A percentile compares a stretch with the other conserved stretches of the same genome.
Evolutionary conservation across 2,888 invertebrate genomes (phyloP).

Genomic region (Dione vanillae): DNA sequence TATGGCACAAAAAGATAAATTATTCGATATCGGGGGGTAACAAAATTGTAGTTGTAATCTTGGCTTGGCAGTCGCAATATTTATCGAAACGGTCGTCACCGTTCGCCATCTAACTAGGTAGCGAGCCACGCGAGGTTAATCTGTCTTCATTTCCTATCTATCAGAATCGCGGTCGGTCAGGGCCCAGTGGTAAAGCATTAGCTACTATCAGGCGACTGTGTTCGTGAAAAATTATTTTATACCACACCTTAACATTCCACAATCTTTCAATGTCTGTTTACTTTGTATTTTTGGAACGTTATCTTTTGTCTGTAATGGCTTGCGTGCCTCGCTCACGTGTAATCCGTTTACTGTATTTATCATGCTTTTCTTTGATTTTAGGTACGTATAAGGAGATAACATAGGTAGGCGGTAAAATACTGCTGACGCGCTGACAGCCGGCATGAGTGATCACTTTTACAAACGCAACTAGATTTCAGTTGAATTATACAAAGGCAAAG

Average conservation of each 20-base stretch:
- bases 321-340: conserved; percentile 67
- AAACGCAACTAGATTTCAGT: conserved; percentile 47
- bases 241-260: conserved; percentile 78
- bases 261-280: conserved; percentile 71
- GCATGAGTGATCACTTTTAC: conserved; percentile 51
- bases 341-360: conserved; percentile 66
- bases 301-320: conserved; percentile 71
- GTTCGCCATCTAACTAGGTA: conserved; percentile 54
- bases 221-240: conserved; percentile 80
- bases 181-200: conserved; percentile 73
- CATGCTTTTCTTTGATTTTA: conserved; percentile 68
- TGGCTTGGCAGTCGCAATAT: conserved; percentile 47
- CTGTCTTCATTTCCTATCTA: conserved; percentile 84
- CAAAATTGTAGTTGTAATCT: conserved; percentile 30
- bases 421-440: conserved; percentile 45
- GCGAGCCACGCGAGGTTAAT: conserved; percentile 80
- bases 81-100: conserved; percentile 52
- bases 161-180: conserved; percentile 69
- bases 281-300: conserved; percentile 70
- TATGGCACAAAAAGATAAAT: conserved; percentile 25
- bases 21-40: conserved; percentile 22
- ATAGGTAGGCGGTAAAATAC: conserved; percentile 49
- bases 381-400: conserved; percentile 58
- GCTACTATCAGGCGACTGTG: conserved; percentile 74
- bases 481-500: conserved; percentile 24